A percentile compares a stretch with the other conserved stretches of the same genome.
These are phyloP conservation scores for Trichogramma evanescens DNA, from an alignment of 2,888 invertebrate species.

Conservation along the genomic window DNA sequence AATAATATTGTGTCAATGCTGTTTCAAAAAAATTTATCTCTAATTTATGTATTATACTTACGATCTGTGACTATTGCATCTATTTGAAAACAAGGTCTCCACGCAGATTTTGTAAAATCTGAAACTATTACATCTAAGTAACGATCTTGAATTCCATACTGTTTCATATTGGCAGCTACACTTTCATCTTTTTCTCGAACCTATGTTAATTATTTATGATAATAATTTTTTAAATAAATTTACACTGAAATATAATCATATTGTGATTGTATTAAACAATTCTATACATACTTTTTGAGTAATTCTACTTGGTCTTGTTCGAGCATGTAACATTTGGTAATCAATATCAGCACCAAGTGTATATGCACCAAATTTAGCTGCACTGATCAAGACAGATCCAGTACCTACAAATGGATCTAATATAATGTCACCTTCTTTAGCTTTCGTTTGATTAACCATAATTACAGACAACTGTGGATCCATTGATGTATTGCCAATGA, in stretches of 20 bases:
- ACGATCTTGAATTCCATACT: conserved; percentile 69
- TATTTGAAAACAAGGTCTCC: conserved; percentile 64
- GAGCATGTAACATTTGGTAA: conserved; percentile 86
- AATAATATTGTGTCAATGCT: conserved; percentile 14
- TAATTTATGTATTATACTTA: conserved; percentile 48
- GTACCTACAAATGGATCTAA: conserved; percentile 94
- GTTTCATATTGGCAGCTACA: conserved; percentile 77
- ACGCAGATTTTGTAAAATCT: conserved; percentile 81
- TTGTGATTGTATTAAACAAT: conserved; percentile 6
- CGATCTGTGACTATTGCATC: conserved; percentile 96
- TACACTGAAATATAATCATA: conserved; percentile 1
- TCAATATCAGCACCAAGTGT: conserved; percentile 91
- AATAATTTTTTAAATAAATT: not conserved
- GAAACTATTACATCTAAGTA: conserved; percentile 87
- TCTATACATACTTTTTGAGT: conserved; percentile 58
- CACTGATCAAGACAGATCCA: conserved; percentile 77
- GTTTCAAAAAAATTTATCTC: not conserved
- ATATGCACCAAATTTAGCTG: conserved; percentile 80
- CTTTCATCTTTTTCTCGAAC: conserved; percentile 73
- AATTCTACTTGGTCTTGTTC: conserved; percentile 72
- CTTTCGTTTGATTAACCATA: conserved; percentile 90
- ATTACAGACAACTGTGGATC: conserved; percentile 88
- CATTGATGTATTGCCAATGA: conserved; percentile 95
- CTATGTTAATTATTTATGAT: conserved; percentile 1
- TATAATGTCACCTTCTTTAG: conserved; percentile 65